Percentiles rank a stretch among this genome's conserved stretches.
Conservation (phyloP, 64 coral and sea anemone species). For the Actinia equina region DNA sequence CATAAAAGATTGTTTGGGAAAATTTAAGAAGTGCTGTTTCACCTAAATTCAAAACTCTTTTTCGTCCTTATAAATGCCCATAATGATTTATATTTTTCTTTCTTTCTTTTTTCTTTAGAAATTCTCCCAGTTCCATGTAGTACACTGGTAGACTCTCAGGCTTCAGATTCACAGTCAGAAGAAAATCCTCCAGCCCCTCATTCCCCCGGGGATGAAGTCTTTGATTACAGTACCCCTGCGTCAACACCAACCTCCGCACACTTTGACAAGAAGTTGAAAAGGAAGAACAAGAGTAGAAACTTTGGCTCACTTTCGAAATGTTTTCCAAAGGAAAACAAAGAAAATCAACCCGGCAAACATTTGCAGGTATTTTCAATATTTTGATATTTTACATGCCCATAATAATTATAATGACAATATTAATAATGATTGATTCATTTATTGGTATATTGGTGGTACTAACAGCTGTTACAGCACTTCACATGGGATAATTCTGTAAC, state of each 20-base stretch:
- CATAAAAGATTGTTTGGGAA: no score
- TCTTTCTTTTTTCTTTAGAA: background rate
- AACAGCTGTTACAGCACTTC: no score
- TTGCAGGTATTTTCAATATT: slow-evolving; percentile 1
- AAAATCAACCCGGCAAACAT: slow-evolving; percentile 13
- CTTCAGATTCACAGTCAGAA: slow-evolving; percentile 36
- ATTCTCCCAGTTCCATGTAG: background rate
- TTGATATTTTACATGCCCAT: background rate
- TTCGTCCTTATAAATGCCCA: no score
- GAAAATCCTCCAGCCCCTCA: slow-evolving; percentile 15
- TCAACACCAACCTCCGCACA: background rate
- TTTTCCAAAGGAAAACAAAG: slow-evolving; percentile 59
- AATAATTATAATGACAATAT: no score
- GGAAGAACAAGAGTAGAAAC: slow-evolving; percentile 3
- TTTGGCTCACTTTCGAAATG: slow-evolving; percentile 45
- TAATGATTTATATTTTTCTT: background rate
- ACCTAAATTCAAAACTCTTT: no score
- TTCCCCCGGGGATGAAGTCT: slow-evolving; percentile 36
- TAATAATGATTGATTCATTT: no score
- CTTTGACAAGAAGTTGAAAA: slow-evolving; percentile 16
- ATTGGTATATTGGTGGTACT: no score
- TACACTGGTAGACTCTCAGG: slow-evolving; percentile 1
- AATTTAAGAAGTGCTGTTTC: no score
- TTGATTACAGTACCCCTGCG: slow-evolving; percentile 25
- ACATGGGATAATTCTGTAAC: no score